Conservation (phyloP, 2,113 vertebrate genomes). For the Burhinus oedicnemus region DNA sequence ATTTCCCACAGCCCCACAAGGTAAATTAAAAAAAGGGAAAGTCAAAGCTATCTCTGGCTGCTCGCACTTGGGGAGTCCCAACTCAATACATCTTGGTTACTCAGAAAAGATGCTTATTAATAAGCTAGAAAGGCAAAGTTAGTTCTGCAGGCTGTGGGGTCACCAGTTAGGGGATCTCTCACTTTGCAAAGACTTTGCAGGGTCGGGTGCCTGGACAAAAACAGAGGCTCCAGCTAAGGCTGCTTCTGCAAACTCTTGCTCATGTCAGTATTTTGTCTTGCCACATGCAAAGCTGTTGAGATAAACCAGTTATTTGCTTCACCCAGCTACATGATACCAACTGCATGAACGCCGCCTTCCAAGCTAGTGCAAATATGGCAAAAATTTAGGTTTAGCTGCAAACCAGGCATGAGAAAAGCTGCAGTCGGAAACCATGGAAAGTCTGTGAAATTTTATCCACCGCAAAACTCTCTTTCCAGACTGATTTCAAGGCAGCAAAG, state of each 20-base stretch:
- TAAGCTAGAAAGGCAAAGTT: constrained; percentile 68
- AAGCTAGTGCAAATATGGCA: not conserved
- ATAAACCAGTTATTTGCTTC: not conserved
- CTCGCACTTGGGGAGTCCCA: constrained; percentile 74
- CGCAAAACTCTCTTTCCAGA: not conserved
- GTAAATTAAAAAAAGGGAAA: constrained; percentile 82
- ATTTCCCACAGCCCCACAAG: constrained; percentile 75
- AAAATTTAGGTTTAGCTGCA: not conserved
- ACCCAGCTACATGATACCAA: not conserved
- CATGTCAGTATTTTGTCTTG: not conserved
- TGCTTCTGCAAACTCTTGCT: not conserved
- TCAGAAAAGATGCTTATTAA: constrained; percentile 78
- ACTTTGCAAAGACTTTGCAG: not conserved
- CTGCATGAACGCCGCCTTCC: not conserved
- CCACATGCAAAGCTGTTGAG: not conserved
- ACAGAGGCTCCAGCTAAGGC: not conserved
- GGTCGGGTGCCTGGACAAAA: not conserved
- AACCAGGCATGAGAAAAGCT: not conserved
- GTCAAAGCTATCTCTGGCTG: constrained; percentile 80
- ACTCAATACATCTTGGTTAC: constrained; percentile 78
- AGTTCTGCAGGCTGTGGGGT: constrained; percentile 51
- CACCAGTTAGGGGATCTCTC: not conserved
- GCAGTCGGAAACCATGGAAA: not conserved
- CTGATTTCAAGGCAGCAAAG: constrained; percentile 34
- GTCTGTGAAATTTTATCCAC: constrained; percentile 24